phyloP scores from a whole-genome alignment of 2,888 invertebrate genomes.

The Ferrisia virgata region DNA sequence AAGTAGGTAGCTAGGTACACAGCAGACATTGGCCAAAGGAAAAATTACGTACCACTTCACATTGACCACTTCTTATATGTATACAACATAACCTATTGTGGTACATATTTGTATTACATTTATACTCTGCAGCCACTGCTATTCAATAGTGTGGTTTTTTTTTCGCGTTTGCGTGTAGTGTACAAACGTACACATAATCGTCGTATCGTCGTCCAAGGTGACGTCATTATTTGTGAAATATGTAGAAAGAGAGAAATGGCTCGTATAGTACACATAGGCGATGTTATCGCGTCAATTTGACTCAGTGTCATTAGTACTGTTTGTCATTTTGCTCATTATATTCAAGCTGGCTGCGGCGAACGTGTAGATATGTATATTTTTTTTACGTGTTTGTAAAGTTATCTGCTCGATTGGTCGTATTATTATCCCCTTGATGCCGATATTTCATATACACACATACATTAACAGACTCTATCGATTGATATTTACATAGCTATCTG shows the following conservation, averaged over 20 bases:
- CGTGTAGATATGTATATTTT: neutral
- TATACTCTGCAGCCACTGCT: neutral
- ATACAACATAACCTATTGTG: neutral
- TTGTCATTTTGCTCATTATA: constrained; percentile 25
- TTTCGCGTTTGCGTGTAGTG: neutral
- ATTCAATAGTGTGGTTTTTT: neutral
- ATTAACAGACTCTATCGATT: constrained; percentile 26
- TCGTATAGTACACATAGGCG: neutral
- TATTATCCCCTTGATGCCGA: constrained; percentile 23
- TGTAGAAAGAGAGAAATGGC: neutral
- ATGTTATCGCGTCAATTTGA: constrained; percentile 39
- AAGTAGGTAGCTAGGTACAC: too few relatives aligned
- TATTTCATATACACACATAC: constrained; percentile 11
- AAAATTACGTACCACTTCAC: constrained; percentile 25
- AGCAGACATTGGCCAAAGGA: neutral
- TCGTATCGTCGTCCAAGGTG: neutral
- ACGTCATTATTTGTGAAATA: constrained; percentile 33
- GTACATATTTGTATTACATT: neutral
- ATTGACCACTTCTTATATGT: constrained; percentile 16
- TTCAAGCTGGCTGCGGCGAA: neutral
- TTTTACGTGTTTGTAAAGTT: constrained; percentile 9
- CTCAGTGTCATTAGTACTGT: constrained; percentile 34
- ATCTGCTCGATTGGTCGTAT: constrained; percentile 20
- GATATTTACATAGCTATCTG: constrained; percentile 14
- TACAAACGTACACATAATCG: neutral